Evolutionary conservation across 2,797 vertebrate species (phyloP).

Genomic region (Valencia hispanica): DNA sequence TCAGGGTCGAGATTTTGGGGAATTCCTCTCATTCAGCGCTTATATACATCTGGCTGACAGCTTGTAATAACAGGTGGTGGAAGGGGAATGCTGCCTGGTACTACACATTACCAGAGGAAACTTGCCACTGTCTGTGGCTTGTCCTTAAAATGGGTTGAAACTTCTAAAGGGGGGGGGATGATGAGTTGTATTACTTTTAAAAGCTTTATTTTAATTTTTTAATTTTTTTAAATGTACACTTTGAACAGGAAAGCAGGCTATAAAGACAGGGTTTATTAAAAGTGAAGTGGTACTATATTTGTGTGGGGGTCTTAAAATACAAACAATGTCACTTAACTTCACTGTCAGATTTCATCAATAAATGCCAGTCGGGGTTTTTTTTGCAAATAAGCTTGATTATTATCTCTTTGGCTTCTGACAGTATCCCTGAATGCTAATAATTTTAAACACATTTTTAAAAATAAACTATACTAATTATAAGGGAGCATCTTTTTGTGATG

Average conservation of each 20-base stretch:
- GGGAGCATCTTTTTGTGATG: neutral
- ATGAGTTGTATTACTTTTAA: neutral
- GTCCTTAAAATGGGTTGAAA: neutral
- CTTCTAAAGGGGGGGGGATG: neutral
- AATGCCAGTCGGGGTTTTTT: neutral
- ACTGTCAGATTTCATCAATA: neutral
- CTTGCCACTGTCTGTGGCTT: neutral
- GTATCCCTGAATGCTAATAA: neutral
- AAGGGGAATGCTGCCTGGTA: neutral
- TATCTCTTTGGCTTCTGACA: neutral
- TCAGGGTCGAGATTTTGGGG: neutral
- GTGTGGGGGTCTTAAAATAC: neutral
- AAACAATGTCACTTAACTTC: neutral
- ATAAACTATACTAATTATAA: neutral
- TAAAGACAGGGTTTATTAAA: neutral
- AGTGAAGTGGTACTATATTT: neutral
- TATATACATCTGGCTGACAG: neutral
- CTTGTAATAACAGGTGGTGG: constrained; percentile 7
- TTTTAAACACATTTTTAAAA: neutral
- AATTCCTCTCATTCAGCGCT: constrained; percentile 2
- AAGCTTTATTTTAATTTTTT: neutral
- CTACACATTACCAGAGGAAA: neutral
- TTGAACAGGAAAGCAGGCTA: neutral
- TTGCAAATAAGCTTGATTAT: neutral
- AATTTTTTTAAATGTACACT: neutral